Evolutionary conservation across 1,140 invertebrate genomes (phyloP).

Genomic region (Drosophila littoralis): DNA sequence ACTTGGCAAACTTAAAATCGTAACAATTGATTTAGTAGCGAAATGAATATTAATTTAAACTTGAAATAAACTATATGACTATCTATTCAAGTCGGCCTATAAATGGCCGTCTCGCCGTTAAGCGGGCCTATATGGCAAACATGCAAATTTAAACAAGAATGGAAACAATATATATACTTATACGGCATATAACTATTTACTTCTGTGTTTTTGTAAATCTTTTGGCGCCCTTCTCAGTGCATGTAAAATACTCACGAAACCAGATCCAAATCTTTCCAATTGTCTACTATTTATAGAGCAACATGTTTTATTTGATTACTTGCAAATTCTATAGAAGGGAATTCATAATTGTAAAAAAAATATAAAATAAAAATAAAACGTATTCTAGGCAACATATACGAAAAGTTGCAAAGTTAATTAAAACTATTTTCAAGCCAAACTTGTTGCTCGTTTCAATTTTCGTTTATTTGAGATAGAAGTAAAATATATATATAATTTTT

Average conservation of each 20-base stretch:
- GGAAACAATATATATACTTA: slow-evolving; percentile 1
- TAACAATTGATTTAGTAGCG: slow-evolving; percentile 28
- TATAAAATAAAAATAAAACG: neutral
- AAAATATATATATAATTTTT: too few species aligned
- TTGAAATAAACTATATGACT: slow-evolving; percentile 14
- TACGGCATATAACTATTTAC: neutral
- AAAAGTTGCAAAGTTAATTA: too few species aligned
- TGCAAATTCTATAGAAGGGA: too few species aligned
- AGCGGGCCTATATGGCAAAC: neutral
- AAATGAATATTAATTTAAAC: slow-evolving; percentile 39
- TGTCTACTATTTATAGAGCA: neutral
- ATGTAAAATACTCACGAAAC: neutral
- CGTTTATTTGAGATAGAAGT: too few species aligned
- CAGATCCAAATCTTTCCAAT: neutral
- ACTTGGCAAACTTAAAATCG: slow-evolving; percentile 8
- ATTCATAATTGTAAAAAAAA: neutral
- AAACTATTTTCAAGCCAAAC: too few species aligned
- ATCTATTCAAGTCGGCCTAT: slow-evolving; percentile 14
- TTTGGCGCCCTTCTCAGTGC: too few species aligned
- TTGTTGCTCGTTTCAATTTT: too few species aligned
- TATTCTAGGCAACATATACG: too few species aligned
- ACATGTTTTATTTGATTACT: neutral
- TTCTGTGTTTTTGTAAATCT: too few species aligned
- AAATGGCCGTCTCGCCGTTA: slow-evolving; percentile 8
- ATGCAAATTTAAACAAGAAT: slow-evolving; percentile 14